Percentiles rank a stretch among this genome's conserved stretches.
Evolutionary conservation across 2,113 vertebrate species (phyloP).

Genomic region (Chauna torquata): DNA sequence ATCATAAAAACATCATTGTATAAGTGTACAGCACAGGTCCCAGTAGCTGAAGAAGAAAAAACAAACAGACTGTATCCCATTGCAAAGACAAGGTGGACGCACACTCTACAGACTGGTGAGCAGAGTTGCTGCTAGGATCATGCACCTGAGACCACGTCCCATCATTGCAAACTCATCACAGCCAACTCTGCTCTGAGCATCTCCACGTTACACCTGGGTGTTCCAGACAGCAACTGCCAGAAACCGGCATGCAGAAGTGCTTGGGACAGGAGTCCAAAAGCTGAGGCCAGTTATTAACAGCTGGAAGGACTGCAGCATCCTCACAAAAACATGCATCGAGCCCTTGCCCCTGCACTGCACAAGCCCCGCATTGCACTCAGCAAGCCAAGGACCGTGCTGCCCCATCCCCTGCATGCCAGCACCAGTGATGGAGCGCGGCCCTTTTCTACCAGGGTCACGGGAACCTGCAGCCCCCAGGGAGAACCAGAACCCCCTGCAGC

Average conservation of each 20-base stretch:
- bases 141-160: rapidly evolving
- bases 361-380: not conserved
- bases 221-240: not conserved
- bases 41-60: not conserved
- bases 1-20: not conserved
- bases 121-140: not conserved
- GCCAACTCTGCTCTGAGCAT: not conserved
- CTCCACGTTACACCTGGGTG: not conserved
- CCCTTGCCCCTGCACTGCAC: rapidly evolving
- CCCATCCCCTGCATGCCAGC: rapidly evolving
- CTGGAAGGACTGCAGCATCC: not conserved
- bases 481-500: rapidly evolving
- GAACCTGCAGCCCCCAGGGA: not conserved
- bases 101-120: not conserved
- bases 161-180: not conserved
- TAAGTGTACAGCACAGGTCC: not conserved
- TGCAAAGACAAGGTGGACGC: not conserved
- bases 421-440: not conserved
- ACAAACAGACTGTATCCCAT: rapidly evolving
- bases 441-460: not conserved
- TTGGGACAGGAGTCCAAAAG: not conserved
- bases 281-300: not conserved
- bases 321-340: too few species aligned
- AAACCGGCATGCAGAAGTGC: not conserved
- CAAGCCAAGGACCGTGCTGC: rapidly evolving